Evolutionary conservation across 2,888 invertebrate species (phyloP), one percentile per base, ranked within the genome.

Genomic region (Venusia cambrica): DNA sequence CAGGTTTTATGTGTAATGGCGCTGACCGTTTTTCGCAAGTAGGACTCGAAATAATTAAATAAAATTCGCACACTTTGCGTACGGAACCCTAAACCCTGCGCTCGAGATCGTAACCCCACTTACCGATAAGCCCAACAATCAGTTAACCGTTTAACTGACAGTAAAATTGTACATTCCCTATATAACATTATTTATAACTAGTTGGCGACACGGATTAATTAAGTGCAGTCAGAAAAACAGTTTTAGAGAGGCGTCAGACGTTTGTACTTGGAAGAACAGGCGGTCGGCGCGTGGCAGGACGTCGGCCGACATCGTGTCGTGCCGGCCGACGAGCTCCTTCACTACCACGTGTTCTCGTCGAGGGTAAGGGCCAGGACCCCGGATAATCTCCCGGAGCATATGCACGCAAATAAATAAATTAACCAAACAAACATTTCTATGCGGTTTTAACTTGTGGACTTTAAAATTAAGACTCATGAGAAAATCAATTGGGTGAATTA

Each of bases 321-420:
- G 63, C 65, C n/a, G 60, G 57, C 51, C 36, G 37, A 42, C 40
- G 46, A 38, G 45, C 48, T 49, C 53, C 54, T n/a, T n/a, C 60
- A 51, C 44, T 38, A 50, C 53, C 51, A 51, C 48, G 39, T 36
- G 27, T 30, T 38, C 27, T 11, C 20, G 38, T 45, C 54, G 55
- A 54, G 62, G 56, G 62, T 51, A 50, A 36, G 30, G 55, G 48
- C 58, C 66, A n/a, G n/a, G n/a, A n/a, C 66, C 30, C 50, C 38
- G 68, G 80, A 79, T 83, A 80, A 83, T 80, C 83, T 61, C 58
- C 44, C 54, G 56, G 52, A 70, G 60, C 80, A 71, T 73, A 75
- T 66, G 79, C 79, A 67, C 39, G 57, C 75, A 78, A 83, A 84
- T 83, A 83, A 84, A 84, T 84, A 79, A 81, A 84, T 81, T 81